Evolutionary conservation across 2,113 vertebrate species (phyloP).

Genomic region (Tauraco erythrolophus): DNA sequence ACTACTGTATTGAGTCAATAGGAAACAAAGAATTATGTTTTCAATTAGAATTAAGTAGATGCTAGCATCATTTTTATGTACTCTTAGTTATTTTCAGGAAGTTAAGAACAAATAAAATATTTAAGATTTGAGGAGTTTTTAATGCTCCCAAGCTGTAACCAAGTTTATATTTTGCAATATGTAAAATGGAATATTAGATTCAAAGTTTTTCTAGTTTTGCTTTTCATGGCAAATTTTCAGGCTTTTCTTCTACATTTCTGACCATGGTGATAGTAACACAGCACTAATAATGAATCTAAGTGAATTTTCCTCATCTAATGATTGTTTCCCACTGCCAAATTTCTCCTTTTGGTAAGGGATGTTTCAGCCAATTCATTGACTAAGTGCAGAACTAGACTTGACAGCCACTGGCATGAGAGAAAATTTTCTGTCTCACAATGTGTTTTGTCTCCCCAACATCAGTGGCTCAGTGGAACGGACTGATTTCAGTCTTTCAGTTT

Average conservation of each 20-base stretch:
- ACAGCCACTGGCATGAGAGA: neutral
- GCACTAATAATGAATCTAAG: neutral
- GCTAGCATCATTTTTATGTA: neutral
- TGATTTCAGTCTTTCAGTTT: neutral
- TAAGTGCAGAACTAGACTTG: neutral
- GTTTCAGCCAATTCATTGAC: neutral
- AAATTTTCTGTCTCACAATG: neutral
- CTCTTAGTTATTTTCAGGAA: slow-evolving; percentile 33
- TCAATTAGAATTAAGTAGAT: slow-evolving; percentile 56
- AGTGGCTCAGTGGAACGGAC: neutral
- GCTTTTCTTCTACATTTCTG: neutral
- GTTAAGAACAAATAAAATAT: slow-evolving; percentile 54
- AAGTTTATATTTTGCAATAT: slow-evolving; percentile 42
- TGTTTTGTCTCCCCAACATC: neutral
- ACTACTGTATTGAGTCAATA: slow-evolving; percentile 11
- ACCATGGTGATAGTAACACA: neutral
- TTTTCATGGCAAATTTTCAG: neutral
- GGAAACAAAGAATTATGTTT: slow-evolving; percentile 50
- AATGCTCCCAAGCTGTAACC: slow-evolving; percentile 45
- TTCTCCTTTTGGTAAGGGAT: neutral
- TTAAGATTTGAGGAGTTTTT: slow-evolving; percentile 24
- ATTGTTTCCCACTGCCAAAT: neutral
- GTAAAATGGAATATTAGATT: neutral
- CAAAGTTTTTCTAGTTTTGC: neutral
- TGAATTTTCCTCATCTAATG: neutral